A percentile compares a stretch with the other conserved stretches of the same genome.
phyloP scores from a whole-genome alignment of 1,140 invertebrate genomes.

The Steinernema feltiae region DNA sequence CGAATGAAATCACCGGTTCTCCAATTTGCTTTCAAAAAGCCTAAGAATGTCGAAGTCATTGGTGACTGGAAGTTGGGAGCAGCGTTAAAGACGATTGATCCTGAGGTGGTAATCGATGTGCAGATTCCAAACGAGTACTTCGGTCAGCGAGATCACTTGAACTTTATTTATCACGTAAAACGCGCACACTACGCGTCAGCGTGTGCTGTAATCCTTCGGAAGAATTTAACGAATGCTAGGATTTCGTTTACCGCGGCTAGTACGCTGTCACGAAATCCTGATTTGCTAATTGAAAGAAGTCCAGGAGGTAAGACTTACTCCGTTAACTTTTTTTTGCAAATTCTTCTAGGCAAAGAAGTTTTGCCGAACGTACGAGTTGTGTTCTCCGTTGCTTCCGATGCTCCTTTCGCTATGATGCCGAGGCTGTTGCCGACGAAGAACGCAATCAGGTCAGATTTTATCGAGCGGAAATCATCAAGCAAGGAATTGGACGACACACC shows the following conservation, averaged over 20 bases:
- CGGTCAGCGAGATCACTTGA: neutral
- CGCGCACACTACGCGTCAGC: neutral
- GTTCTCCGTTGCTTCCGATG: neutral
- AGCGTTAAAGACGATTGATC: neutral
- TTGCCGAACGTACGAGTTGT: neutral
- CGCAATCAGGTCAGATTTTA: neutral
- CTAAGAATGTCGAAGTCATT: neutral
- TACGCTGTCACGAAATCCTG: neutral
- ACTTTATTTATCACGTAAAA: slow-evolving; percentile 2
- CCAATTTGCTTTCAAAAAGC: neutral
- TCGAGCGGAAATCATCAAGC: neutral
- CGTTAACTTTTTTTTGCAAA: neutral
- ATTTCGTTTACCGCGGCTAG: neutral
- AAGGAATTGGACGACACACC: neutral
- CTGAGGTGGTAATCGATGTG: neutral
- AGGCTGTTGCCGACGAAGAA: neutral
- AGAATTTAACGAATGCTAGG: neutral
- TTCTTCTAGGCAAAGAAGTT: neutral
- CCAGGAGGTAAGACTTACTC: neutral
- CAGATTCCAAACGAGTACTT: neutral
- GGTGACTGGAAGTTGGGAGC: neutral
- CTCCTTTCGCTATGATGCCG: neutral
- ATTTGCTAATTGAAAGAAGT: neutral
- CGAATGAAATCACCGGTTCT: neutral
- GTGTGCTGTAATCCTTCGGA: neutral